A percentile compares a stretch with the other conserved stretches of the same genome.
These are phyloP conservation scores for Setipinna tenuifilis DNA, from an alignment of 2,797 vertebrate species.

Conservation along the genomic window DNA sequence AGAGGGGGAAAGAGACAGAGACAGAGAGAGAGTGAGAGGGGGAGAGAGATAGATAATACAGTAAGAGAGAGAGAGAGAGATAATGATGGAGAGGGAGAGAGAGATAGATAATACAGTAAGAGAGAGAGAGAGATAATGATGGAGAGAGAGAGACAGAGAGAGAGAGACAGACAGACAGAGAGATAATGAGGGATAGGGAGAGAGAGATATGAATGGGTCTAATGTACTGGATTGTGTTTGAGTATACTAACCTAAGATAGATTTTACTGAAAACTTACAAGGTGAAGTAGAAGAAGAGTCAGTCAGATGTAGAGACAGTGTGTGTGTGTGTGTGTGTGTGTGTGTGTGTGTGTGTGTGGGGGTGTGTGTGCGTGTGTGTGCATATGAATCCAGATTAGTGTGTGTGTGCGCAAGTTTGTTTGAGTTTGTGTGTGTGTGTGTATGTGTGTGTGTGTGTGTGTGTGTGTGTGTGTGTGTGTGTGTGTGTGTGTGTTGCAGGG, in stretches of 20 bases:
- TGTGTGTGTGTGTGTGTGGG: too few species aligned
- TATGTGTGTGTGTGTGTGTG: too few species aligned
- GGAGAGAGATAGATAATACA: neutral
- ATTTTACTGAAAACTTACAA: neutral
- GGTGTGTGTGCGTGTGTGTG: too few species aligned
- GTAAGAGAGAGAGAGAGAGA: neutral
- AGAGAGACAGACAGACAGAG: neutral
- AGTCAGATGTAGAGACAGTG: neutral
- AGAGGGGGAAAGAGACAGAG: too few species aligned
- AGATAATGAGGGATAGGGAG: neutral
- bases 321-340: neutral
- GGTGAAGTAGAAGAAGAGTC: neutral
- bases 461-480: too few species aligned
- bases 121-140: neutral
- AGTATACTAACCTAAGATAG: neutral
- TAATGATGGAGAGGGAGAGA: too few species aligned
- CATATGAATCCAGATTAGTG: neutral
- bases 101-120: neutral
- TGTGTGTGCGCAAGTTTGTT: neutral
- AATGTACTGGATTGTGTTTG: neutral
- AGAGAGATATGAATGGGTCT: neutral
- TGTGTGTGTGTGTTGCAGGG: neutral
- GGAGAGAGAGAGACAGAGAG: neutral
- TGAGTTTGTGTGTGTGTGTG: neutral
- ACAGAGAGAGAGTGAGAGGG: too few species aligned